Evolutionary conservation across 1,140 invertebrate genomes (phyloP).

Genomic region (Globodera rostochiensis): DNA sequence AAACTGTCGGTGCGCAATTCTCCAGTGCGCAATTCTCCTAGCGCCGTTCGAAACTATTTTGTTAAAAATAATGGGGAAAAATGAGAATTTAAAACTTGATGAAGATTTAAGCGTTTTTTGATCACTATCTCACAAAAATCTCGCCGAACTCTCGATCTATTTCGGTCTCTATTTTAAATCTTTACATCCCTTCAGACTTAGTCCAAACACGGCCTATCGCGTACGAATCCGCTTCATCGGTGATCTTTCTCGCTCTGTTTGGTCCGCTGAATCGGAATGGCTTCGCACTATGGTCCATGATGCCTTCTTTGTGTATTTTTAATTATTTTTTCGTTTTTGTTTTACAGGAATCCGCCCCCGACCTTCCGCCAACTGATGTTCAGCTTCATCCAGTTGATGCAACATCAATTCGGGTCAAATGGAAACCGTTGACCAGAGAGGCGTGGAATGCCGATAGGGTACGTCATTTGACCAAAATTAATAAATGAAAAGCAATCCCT

Average conservation of each 20-base stretch:
- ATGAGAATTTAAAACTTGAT: background rate
- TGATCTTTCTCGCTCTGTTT: constrained; percentile 88
- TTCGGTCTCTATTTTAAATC: background rate
- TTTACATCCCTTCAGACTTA: constrained; percentile 69
- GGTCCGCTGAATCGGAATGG: constrained; percentile 83
- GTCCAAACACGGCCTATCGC: constrained; percentile 86
- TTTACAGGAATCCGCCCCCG: constrained; percentile 80
- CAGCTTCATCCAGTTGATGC: constrained; percentile 89
- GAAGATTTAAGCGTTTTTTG: background rate
- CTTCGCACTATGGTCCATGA: constrained; percentile 75
- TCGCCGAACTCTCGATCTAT: background rate
- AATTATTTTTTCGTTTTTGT: no score
- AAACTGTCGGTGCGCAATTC: no score
- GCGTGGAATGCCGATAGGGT: constrained; percentile 19
- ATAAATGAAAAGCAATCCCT: background rate
- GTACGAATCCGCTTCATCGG: constrained; percentile 93
- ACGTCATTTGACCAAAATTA: no score
- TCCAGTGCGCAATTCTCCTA: no score
- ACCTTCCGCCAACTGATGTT: constrained; percentile 78
- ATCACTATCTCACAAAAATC: background rate
- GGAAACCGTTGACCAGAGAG: background rate
- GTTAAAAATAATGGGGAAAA: background rate
- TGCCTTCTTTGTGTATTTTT: no score
- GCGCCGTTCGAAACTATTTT: background rate
- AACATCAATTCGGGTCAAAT: constrained; percentile 66